Evolutionary conservation across 1,140 invertebrate genomes (phyloP).

Genomic region (Oryctes rhinoceros): DNA sequence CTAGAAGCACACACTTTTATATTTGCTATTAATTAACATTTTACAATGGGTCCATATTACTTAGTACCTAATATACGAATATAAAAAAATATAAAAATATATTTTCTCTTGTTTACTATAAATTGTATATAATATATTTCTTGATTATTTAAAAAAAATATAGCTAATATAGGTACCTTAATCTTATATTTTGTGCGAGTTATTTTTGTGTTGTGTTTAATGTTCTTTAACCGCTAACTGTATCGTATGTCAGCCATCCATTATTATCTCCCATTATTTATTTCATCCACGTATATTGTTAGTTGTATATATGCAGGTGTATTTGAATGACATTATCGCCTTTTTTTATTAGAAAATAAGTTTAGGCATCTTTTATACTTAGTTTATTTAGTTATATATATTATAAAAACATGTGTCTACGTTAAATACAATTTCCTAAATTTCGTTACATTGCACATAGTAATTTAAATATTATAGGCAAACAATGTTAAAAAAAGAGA

Average conservation of each 20-base stretch:
- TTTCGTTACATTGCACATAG: background rate
- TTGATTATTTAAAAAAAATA: conserved; percentile 3
- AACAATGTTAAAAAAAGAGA: conserved; percentile 4
- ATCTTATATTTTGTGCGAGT: background rate
- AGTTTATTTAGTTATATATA: too few relatives aligned
- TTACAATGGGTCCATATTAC: conserved; percentile 37
- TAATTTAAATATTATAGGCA: background rate
- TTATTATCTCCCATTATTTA: background rate
- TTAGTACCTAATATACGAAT: conserved; percentile 20
- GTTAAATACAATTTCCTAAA: background rate
- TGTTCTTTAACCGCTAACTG: background rate
- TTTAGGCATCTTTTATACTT: too few relatives aligned
- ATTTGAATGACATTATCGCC: too few relatives aligned
- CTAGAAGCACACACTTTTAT: conserved; percentile 12
- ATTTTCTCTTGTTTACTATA: conserved; percentile 28
- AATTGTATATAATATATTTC: background rate
- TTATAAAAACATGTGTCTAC: too few relatives aligned
- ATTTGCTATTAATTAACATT: conserved; percentile 13
- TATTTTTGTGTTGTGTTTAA: background rate
- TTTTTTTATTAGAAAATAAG: too few relatives aligned
- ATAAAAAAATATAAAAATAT: conserved; percentile 22
- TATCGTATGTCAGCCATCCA: background rate
- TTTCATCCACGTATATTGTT: background rate
- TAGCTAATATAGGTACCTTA: background rate
- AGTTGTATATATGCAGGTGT: too few relatives aligned